Evolutionary conservation across 2,113 vertebrate genomes (phyloP).

Genomic region (Bujurquina vittata): DNA sequence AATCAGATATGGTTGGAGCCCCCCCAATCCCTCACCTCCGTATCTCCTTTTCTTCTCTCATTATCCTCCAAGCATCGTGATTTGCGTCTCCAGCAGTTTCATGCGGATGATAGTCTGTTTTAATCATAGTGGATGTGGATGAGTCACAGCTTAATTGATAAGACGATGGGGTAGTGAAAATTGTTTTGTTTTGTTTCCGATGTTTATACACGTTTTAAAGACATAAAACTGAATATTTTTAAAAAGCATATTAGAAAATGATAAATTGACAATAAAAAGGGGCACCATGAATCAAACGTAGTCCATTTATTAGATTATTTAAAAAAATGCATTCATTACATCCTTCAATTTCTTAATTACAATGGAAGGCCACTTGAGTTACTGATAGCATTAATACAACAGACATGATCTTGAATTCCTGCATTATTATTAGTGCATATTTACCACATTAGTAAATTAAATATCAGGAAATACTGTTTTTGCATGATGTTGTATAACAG

Average conservation of each 20-base stretch:
- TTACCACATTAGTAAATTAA: slow-evolving; percentile 10
- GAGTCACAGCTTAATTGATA: slow-evolving; percentile 39
- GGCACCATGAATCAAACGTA: slow-evolving; percentile 10
- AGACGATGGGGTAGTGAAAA: neutral
- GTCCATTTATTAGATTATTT: slow-evolving; percentile 26
- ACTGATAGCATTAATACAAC: slow-evolving; percentile 31
- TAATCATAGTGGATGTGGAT: slow-evolving; percentile 15
- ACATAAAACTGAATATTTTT: neutral
- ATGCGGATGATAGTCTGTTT: slow-evolving; percentile 32
- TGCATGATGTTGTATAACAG: slow-evolving; percentile 4
- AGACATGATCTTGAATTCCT: slow-evolving; percentile 22
- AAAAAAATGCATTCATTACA: slow-evolving; percentile 4
- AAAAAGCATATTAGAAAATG: neutral
- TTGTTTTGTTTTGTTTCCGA: slow-evolving; percentile 3
- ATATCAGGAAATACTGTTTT: neutral
- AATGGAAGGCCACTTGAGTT: slow-evolving; percentile 63
- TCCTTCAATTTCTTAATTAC: slow-evolving; percentile 34
- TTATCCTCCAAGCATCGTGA: slow-evolving; percentile 42
- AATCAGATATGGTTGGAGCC: slow-evolving; percentile 64
- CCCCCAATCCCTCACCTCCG: neutral
- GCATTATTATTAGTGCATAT: slow-evolving; percentile 38
- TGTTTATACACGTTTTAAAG: neutral
- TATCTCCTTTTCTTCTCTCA: slow-evolving; percentile 27
- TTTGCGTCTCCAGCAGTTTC: slow-evolving; percentile 46
- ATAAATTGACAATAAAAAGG: neutral